Evolutionary conservation across 2,797 vertebrate genomes (phyloP).

Genomic region (Acrocephalus scirpaceus): DNA sequence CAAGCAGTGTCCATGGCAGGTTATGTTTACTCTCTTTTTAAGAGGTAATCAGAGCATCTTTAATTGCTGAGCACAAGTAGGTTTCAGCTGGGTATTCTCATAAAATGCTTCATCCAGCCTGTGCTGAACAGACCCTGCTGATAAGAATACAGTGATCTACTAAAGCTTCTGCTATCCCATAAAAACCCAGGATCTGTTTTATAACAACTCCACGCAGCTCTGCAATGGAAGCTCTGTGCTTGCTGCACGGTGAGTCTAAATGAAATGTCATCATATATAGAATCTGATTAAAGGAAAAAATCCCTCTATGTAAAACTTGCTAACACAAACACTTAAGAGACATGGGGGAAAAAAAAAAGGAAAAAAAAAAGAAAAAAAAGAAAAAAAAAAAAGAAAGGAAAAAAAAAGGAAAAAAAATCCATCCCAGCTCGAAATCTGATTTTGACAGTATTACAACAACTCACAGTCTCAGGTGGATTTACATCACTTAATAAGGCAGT

Average conservation of each 20-base stretch:
- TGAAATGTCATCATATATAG: not conserved
- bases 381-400: not conserved
- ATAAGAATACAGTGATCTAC: not conserved
- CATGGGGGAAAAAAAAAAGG: accelerated
- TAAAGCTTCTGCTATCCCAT: conserved; percentile 22
- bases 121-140: not conserved
- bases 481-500: conserved; percentile 36
- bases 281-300: not conserved
- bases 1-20: not conserved
- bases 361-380: not conserved
- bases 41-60: conserved; percentile 38
- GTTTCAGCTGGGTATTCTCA: not conserved
- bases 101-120: not conserved
- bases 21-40: conserved; percentile 30
- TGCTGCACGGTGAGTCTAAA: not conserved
- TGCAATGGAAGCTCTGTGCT: not conserved
- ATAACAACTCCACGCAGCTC: not conserved
- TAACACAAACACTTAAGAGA: not conserved
- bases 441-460: conserved; percentile 60
- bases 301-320: not conserved
- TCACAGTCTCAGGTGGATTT: conserved; percentile 76
- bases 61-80: conserved; percentile 18
- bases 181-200: conserved; percentile 37
- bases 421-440: conserved; percentile 1
- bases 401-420: not conserved